These are phyloP conservation scores for Prorops nasuta DNA, from an alignment of 1,140 invertebrate species.

Conservation along the genomic window DNA sequence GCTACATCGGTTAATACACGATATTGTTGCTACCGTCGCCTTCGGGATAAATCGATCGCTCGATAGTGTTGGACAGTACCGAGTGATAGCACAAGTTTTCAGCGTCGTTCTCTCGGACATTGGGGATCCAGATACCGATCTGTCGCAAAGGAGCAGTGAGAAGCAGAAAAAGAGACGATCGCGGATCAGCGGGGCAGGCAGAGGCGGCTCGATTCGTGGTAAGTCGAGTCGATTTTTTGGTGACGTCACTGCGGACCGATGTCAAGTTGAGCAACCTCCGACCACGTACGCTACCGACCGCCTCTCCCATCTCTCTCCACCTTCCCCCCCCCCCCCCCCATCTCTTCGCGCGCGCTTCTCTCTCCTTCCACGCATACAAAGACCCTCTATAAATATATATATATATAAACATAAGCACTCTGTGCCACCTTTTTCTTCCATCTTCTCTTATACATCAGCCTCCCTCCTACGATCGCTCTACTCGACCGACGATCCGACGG, in stretches of 20 bases:
- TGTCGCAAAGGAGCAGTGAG: too few relatives aligned
- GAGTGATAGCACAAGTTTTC: too few relatives aligned
- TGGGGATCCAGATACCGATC: too few relatives aligned
- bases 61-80: neutral
- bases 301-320: neutral
- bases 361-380: neutral
- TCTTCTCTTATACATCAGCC: neutral
- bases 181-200: too few relatives aligned
- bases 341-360: neutral
- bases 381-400: too few relatives aligned
- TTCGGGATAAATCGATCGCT: neutral
- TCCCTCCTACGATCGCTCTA: neutral
- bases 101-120: too few relatives aligned
- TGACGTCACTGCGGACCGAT: constrained; percentile 26
- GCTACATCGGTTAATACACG: too few relatives aligned
- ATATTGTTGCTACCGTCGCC: neutral
- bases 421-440: neutral
- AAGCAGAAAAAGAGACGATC: too few relatives aligned
- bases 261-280: constrained; percentile 36
- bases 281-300: constrained; percentile 15
- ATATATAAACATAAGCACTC: too few relatives aligned
- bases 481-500: constrained; percentile 6
- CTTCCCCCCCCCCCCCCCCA: neutral
- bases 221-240: too few relatives aligned
- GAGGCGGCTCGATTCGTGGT: too few relatives aligned